phyloP scores from a whole-genome alignment of 2,888 invertebrate genomes.

The Carpatolechia fugitivella region DNA sequence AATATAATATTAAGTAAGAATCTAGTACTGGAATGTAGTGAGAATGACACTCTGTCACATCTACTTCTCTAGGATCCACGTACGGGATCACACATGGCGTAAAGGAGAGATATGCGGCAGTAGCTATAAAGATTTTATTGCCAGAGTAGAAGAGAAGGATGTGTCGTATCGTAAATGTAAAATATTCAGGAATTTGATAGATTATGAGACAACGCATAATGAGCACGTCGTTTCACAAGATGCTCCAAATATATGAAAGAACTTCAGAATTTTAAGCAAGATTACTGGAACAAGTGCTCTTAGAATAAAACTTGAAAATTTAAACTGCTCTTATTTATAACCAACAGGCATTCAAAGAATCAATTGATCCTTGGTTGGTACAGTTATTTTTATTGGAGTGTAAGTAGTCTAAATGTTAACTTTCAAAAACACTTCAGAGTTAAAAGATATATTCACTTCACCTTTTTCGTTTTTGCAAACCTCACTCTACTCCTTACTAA shows the following conservation, averaged over 20 bases:
- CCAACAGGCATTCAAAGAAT: not conserved
- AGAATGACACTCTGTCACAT: conserved; percentile 24
- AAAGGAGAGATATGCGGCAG: conserved; percentile 57
- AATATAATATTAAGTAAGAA: too few species aligned
- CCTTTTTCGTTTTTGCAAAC: conserved; percentile 10
- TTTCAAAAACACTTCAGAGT: not conserved
- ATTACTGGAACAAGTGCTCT: not conserved
- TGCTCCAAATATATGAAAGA: conserved; percentile 4
- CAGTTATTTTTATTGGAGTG: not conserved
- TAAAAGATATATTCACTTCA: conserved; percentile 3
- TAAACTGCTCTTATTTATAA: not conserved
- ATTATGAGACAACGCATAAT: conserved; percentile 60
- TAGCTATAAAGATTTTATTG: conserved; percentile 69
- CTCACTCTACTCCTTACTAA: conserved; percentile 23
- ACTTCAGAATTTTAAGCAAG: not conserved
- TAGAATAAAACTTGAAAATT: not conserved
- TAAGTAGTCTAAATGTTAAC: conserved; percentile 2
- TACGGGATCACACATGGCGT: conserved; percentile 43
- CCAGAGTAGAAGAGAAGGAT: conserved; percentile 36
- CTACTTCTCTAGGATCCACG: conserved; percentile 29
- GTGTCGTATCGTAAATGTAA: conserved; percentile 54
- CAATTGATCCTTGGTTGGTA: not conserved
- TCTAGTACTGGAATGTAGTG: not conserved
- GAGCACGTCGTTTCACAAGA: conserved; percentile 30
- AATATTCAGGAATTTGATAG: conserved; percentile 57